phyloP scores from a whole-genome alignment of 2,888 invertebrate genomes.

The Platycheirus albimanus region DNA sequence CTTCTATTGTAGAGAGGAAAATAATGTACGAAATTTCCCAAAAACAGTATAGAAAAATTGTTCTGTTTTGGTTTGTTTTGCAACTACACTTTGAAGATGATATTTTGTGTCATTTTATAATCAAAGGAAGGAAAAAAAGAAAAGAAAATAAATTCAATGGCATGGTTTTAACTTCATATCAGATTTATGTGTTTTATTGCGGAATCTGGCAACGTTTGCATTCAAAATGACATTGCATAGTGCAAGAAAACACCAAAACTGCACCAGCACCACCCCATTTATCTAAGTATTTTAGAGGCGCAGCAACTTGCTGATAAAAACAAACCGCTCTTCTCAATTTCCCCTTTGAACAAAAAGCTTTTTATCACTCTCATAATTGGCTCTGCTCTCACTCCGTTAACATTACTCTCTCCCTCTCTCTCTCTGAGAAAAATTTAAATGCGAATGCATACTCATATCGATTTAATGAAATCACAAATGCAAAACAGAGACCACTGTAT shows the following conservation, averaged over 20 bases:
- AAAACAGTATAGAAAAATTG: too few relatives aligned
- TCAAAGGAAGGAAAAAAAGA: too few relatives aligned
- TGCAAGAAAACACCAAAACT: slow-evolving; percentile 3
- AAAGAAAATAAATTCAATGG: too few relatives aligned
- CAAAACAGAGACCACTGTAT: slow-evolving; percentile 37
- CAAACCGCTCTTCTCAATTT: slow-evolving; percentile 30
- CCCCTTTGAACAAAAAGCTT: slow-evolving; percentile 31
- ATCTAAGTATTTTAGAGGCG: neutral
- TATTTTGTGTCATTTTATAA: too few relatives aligned
- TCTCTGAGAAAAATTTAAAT: slow-evolving; percentile 4
- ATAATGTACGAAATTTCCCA: too few relatives aligned
- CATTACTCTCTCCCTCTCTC: neutral
- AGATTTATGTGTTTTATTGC: too few relatives aligned
- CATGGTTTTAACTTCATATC: too few relatives aligned
- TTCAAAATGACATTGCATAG: neutral
- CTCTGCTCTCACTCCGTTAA: neutral
- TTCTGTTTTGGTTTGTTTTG: too few relatives aligned
- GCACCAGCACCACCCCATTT: neutral
- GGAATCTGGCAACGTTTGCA: slow-evolving; percentile 15
- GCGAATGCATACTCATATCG: slow-evolving; percentile 37
- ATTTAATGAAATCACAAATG: slow-evolving; percentile 30
- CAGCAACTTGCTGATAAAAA: slow-evolving; percentile 13
- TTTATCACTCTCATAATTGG: neutral
- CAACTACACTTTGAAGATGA: too few relatives aligned
- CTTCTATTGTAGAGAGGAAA: too few relatives aligned